Evolutionary conservation across 2,797 vertebrate species (phyloP).

Genomic region (Scomberomorus guttatus): DNA sequence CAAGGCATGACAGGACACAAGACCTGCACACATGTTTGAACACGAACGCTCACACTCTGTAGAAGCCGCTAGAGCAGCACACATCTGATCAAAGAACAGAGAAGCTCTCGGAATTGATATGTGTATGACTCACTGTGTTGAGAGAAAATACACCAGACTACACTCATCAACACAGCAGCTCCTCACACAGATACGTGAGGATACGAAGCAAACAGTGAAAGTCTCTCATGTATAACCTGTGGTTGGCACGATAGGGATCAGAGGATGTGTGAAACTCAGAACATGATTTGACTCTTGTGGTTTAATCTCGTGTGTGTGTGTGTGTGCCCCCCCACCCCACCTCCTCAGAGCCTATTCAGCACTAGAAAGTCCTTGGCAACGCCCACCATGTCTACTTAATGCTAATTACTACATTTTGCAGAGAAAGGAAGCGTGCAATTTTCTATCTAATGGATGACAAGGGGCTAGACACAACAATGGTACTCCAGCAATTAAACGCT

Average conservation of each 20-base stretch:
- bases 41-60: conserved; percentile 10
- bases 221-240: conserved; percentile 37
- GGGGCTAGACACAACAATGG: conserved; percentile 19
- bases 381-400: conserved; percentile 62
- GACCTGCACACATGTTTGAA: conserved; percentile 70
- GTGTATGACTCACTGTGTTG: conserved; percentile 32
- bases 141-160: conserved; percentile 26
- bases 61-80: conserved; percentile 28
- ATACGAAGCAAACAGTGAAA: conserved; percentile 33
- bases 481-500: conserved; percentile 43
- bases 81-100: conserved; percentile 46
- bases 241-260: conserved; percentile 45
- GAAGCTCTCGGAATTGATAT: conserved; percentile 34
- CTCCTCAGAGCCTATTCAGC: conserved; percentile 55
- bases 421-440: conserved; percentile 53
- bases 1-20: conserved; percentile 80
- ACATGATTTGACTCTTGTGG: conserved; percentile 58
- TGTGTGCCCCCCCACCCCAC: conserved; percentile 16
- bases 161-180: conserved; percentile 23
- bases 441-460: conserved; percentile 58
- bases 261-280: conserved; percentile 43
- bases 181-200: conserved; percentile 5
- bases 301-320: conserved; percentile 45
- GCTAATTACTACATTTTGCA: conserved; percentile 68
- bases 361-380: conserved; percentile 59